Conservation (phyloP, 1,140 invertebrate species). For the Globodera rostochiensis region DNA sequence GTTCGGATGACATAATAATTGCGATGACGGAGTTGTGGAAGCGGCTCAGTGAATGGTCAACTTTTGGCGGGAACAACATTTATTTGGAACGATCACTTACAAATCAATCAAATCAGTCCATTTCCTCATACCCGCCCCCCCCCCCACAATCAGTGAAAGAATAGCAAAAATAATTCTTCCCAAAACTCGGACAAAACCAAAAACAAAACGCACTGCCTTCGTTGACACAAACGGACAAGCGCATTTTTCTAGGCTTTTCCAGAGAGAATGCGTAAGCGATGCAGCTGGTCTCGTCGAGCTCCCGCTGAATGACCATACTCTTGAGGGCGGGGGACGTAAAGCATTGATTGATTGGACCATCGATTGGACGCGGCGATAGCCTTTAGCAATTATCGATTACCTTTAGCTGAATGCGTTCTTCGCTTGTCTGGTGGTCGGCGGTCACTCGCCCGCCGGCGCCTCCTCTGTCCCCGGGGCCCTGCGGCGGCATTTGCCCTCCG, state of each 20-base stretch:
- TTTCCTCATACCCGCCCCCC: no score
- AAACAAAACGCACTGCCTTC: slow-evolving; percentile 46
- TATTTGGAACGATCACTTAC: no score
- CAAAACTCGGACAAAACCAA: not conserved
- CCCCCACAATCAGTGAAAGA: no score
- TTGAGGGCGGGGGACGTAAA: slow-evolving; percentile 5
- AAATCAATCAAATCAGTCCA: no score
- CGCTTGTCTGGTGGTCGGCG: not conserved
- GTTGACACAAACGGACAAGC: slow-evolving; percentile 41
- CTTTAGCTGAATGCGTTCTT: slow-evolving; percentile 22
- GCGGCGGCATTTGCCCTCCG: not conserved
- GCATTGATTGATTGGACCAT: no score
- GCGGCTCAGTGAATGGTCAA: slow-evolving; percentile 45
- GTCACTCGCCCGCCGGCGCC: not conserved
- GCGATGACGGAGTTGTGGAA: slow-evolving; percentile 48
- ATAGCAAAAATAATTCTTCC: not conserved
- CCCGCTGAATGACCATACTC: slow-evolving; percentile 44
- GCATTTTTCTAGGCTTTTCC: slow-evolving; percentile 32
- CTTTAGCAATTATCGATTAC: not conserved
- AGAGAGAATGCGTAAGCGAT: slow-evolving; percentile 48
- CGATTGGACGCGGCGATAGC: no score
- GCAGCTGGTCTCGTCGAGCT: slow-evolving; percentile 36
- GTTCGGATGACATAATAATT: slow-evolving; percentile 37
- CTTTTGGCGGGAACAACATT: slow-evolving; percentile 15
- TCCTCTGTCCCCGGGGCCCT: slow-evolving; percentile 5